Evolutionary conservation across 1,140 invertebrate species (phyloP).

Genomic region (Rhagoletis zephyria): DNA sequence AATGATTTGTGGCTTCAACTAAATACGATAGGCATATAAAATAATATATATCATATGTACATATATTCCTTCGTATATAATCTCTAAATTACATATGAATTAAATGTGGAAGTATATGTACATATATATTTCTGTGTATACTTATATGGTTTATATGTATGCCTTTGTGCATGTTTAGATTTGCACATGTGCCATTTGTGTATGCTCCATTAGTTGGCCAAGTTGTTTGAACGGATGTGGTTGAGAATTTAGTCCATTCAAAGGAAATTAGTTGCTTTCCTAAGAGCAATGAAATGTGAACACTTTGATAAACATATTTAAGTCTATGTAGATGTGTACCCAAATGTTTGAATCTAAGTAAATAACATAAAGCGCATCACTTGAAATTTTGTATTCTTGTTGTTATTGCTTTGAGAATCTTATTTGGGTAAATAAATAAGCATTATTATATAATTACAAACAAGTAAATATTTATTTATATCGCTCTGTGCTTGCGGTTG

Average conservation of each 20-base stretch:
- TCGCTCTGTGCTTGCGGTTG: not conserved
- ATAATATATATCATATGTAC: not conserved
- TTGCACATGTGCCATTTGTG: not conserved
- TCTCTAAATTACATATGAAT: not conserved
- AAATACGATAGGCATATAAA: not conserved
- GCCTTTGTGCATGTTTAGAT: not conserved
- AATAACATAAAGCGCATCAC: too few relatives aligned
- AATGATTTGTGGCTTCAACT: constrained; percentile 26
- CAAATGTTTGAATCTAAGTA: too few relatives aligned
- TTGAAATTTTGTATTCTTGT: too few relatives aligned
- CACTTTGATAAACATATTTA: too few relatives aligned
- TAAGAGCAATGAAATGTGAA: too few relatives aligned
- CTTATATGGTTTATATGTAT: not conserved
- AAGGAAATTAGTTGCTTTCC: not conserved
- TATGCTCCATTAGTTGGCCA: not conserved
- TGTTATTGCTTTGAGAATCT: too few relatives aligned
- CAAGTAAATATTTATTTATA: not conserved
- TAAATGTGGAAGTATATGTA: not conserved
- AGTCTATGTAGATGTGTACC: too few relatives aligned
- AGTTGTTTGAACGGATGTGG: not conserved
- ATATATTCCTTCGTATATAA: not conserved
- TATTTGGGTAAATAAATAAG: not conserved
- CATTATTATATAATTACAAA: not conserved
- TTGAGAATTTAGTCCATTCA: not conserved
- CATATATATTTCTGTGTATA: too few relatives aligned